Base-by-base conservation (phyloP, 2,113 vertebrate species). In the Campylomormyrus tamandua region DNA sequence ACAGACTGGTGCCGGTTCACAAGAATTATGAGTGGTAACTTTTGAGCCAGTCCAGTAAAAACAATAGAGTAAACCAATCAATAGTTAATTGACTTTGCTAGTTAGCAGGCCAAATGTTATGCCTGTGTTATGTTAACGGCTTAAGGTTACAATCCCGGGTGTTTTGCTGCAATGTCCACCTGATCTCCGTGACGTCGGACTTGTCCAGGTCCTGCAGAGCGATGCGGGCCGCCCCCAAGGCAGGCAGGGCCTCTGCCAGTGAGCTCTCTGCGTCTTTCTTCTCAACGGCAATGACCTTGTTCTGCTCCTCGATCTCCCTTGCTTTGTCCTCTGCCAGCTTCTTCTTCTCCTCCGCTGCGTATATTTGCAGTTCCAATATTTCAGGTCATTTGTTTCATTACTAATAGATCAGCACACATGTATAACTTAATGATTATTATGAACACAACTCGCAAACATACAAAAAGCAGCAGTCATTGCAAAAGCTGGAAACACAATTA, bases 131-230 rank as follows among this genome's bases (percentile, higher is more conserved):
- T 31, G 62, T 31, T 3, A 27, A 11, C 1, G 1, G 9, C 27
- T 70, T 31, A 70, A 70, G 27, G 62, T 31, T 70, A 27, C n/a
- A 70, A 70, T 70, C 48, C 49, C 3, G 46, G 83, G 84, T 31
- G 49, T 48, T 52, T 9, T 35, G 42, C 10, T 1, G 27, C 42
- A 15, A 27, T 17, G 42, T 5, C 87, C 92, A 99, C 98, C 98
- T 96, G 91, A 99, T 99, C 93, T 99, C 98, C 0, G 98, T 98
- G 93, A 99, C 98, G 9, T 99, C 98, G 0, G 97, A 97, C 93
- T 98, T 99, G 56, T 99, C 97, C 66, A 99, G 96, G 92, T 98
- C 97, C 94, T 98, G 97, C 46, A 99, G 95, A 88, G 98, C 98
- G 6, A 95, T 89, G 77, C 97, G 97, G 70, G 98, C 98, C 0